A percentile compares a stretch with the other conserved stretches of the same genome.
Evolutionary conservation across 2,797 vertebrate genomes (phyloP).

Genomic region (Mallotus villosus): DNA sequence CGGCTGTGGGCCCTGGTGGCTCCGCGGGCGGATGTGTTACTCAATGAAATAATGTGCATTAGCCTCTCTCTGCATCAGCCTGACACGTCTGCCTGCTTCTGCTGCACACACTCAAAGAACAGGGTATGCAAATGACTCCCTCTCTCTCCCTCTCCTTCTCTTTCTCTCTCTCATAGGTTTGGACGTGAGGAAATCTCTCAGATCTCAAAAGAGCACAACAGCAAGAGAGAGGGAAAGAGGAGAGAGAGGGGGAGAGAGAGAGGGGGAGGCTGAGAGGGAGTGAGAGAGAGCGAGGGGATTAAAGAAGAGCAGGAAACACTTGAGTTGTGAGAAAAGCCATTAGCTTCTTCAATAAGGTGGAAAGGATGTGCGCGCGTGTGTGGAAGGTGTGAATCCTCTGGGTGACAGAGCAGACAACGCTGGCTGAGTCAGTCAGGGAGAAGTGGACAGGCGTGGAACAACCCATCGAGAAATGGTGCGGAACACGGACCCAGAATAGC

Average conservation of each 20-base stretch:
- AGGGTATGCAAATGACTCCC: neutral
- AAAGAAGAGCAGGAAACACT: constrained; percentile 33
- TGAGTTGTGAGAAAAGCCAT: constrained; percentile 51
- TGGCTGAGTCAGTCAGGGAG: constrained; percentile 32
- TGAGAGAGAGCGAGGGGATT: constrained; percentile 13
- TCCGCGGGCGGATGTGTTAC: constrained; percentile 44
- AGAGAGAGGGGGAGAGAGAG: constrained; percentile 28
- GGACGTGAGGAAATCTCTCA: constrained; percentile 13
- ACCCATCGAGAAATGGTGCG: constrained; percentile 23
- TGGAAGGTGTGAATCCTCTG: constrained; percentile 34
- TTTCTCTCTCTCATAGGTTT: neutral
- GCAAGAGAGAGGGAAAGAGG: constrained; percentile 43
- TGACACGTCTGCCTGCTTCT: constrained; percentile 41
- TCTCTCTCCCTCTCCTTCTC: neutral
- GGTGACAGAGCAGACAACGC: constrained; percentile 45
- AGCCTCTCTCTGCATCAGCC: constrained; percentile 43
- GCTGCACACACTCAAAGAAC: constrained; percentile 21
- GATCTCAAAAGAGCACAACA: constrained; percentile 14
- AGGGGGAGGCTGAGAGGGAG: constrained; percentile 28
- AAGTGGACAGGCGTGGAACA: constrained; percentile 11
- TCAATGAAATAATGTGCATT: constrained; percentile 65
- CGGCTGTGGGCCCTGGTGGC: constrained; percentile 35
- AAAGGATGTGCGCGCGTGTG: constrained; percentile 34
- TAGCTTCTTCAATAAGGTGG: constrained; percentile 41
- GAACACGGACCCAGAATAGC: constrained; percentile 17